Evolutionary conservation across 2,797 vertebrate genomes (phyloP), one percentile per base, ranked within the genome.

Genomic region (Gila robusta): DNA sequence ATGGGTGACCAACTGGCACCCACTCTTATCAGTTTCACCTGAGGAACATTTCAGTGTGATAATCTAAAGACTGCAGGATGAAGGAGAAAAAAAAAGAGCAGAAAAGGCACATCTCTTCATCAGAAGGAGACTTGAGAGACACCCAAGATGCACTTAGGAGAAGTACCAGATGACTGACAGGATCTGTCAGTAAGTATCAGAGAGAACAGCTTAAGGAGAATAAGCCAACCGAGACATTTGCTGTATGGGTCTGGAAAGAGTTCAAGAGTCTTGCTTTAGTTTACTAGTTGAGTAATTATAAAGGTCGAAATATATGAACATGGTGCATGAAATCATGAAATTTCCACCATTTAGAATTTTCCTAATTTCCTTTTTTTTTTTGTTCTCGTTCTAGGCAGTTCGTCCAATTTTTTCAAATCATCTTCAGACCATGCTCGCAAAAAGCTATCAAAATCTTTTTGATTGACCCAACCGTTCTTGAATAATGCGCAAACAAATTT

Each of bases 111-210:
- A 73, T 74, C 39, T 74, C 28, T 35, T 62, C 39, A 71, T 82
- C 69, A 62, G 81, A 26, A 66, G 44, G 23, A 66, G 39, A 28
- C 82, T 21, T 19, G 19, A 76, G 71, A 83, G 54, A 74, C 39
- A 62, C 37, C 28, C 28, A 83, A 56, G 39, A 82, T 28, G 69
- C 37, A 73, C 71, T 66, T 52, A 52, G 12, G 5, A 74, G 70
- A 74, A 64, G 11, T 28, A 64, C 32, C 39, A 74, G 14, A 49
- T 56, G 67, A 82, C 49, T 82, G 81, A 70, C 62, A 52, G 64
- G 69, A 74, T 47, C 26, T 44, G 54, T 83, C 82, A 67, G 44
- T 9, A 44, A 35, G 56, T 62, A 74, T 74, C 81, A 83, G 39
- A 49, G 26, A 35, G 56, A 80, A 66, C 72, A 59, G 70, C 70